Evolutionary conservation across 37 sponge, comb jelly and placozoan genomes (phyloP), one percentile per base, ranked within the genome.

Genomic region (Bolinopsis microptera): DNA sequence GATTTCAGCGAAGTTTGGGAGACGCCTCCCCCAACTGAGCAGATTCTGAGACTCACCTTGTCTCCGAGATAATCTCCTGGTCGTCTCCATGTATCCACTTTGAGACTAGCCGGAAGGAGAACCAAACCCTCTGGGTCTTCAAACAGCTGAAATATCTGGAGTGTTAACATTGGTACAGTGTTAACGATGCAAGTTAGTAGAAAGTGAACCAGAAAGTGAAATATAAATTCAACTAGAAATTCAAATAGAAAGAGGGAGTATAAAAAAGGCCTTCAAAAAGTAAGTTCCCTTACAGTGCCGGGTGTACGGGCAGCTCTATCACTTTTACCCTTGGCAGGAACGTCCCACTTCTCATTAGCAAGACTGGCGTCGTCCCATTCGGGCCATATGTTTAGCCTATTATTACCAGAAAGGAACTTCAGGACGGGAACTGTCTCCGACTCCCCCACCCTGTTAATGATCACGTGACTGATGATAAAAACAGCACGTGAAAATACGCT

Each of bases 301-400:
- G 90, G 90, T 0, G 90, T 86, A 40, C 90, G 8, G 61, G 90
- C 90, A 33, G 90, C 90, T 41, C 90, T 86, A 27, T 86, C 90
- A 86, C 90, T 41, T 27, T 86, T 86, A 24, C 90, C 90, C 35
- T 86, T 86, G 1, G 41, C 61, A 1, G 41, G 90, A 24, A 86
- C 90, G 90, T 86, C 90, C 96, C 95, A 96, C 94, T 97, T 97
- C 94, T 97, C 98, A 38, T 95, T 92, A 38, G 95, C 93, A 16
- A 97, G 61, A 41, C 96, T 97, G 32, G 93, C 94, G 32, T 98
- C 99, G 93, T 92, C 95, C 97, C 97, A 98, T 69, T 96, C 95
- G 35, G 99, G 99, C 99, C 99, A 98, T 80, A 98, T 97, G 32
- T 31, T 48, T 0, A 95, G 90, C 13, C 90, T 13, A 30, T 38